Conservation (phyloP, 2,113 vertebrate species). For the Phylloscopus trochiloides region DNA sequence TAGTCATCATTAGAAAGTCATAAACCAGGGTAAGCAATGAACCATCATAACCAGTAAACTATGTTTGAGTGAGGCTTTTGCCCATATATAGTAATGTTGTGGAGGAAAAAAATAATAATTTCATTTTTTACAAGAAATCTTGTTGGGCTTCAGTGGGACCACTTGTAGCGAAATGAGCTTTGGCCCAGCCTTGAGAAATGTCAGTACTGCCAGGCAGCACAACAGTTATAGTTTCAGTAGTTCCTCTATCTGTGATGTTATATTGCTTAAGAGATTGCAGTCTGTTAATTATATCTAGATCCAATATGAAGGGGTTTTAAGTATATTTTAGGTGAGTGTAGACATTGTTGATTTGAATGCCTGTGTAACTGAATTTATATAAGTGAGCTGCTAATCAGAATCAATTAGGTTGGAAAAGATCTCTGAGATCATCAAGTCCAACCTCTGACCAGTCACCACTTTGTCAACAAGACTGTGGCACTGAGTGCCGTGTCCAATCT, state of each 20-base stretch:
- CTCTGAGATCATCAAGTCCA: not conserved
- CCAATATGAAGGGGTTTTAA: not conserved
- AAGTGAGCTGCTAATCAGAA: not conserved
- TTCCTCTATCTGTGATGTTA: not conserved
- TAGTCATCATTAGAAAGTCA: not conserved
- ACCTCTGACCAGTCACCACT: not conserved
- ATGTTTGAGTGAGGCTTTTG: not conserved
- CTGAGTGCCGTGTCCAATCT: not conserved
- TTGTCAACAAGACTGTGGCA: not conserved
- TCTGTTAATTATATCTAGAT: not conserved
- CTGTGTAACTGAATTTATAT: not conserved
- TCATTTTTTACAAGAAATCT: not conserved
- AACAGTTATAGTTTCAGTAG: not conserved
- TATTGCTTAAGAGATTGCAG: not conserved
- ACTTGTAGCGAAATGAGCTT: not conserved
- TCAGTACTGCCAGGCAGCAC: not conserved
- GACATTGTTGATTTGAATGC: not conserved
- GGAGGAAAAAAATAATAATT: not conserved
- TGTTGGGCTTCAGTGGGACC: fast-evolving
- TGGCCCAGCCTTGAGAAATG: not conserved
- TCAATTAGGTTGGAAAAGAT: not conserved
- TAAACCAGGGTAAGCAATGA: not conserved
- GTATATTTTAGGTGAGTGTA: not conserved
- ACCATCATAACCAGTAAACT: not conserved
- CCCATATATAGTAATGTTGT: not conserved